Evolutionary conservation across 2,113 vertebrate species (phyloP), one percentile per base, ranked within the genome.

Genomic region (Desmodus rotundus): DNA sequence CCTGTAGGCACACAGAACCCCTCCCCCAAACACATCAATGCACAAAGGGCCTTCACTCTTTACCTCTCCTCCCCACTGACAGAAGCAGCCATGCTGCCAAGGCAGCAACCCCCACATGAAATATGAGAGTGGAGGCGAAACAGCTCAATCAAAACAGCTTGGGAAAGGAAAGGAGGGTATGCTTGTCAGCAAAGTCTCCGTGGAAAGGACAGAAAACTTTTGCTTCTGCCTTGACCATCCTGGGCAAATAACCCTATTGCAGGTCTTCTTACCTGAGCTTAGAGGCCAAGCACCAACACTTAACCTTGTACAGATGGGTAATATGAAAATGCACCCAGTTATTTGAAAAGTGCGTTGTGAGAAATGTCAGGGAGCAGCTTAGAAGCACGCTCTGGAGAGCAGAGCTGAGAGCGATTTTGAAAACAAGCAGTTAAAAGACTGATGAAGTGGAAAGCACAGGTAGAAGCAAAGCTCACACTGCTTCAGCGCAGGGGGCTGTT

Each of bases 91-190:
- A 92, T 68, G 93, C 94, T 96, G 56, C 93, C 94, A 96, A 96
- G 93, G 87, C 43, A 91, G 96, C 94, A 97, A 72, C 95, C 93
- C 87, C 97, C 88, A 98, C 90, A 7, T 43, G 61, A 96, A 88
- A 74, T 74, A 86, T 16, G 15, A 95, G 90, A 94, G 90, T 94
- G 94, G 97, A 95, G 92, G 94, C n/a, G 61, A 96, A 97, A 87
- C 50, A 89, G 85, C 92, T 97, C 90, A 74, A 97, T 97, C 96
- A 97, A 93, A 96, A 88, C 92, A 95, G 93, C 74, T 16, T 81
- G 70, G 86, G 86, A 68, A 94, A 72, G 38, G 86, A 81, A 52
- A 92, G 61, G 43, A 70, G 68, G 63, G 31, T 56, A 73, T 54
- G 50, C 78, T 76, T 91, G 47, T 91, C 93, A 96, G 89, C 20